Base-by-base conservation (phyloP, 92 coral and sea anemone species). In the Umimayanthus chanpuru region DNA sequence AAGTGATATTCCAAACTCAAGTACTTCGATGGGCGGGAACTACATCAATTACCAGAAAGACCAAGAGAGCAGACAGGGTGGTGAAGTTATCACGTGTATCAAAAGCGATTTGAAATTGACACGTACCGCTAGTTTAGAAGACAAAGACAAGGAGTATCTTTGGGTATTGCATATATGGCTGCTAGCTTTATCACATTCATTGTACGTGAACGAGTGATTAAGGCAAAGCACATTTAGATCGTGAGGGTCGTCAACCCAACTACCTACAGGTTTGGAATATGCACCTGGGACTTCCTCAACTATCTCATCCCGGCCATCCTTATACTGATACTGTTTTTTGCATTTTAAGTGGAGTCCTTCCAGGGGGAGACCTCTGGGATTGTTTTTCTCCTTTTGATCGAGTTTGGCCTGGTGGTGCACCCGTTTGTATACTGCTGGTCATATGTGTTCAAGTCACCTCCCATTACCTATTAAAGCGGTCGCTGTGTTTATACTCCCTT, bases 171-270 rank as follows among this genome's bases (percentile, higher is more conserved):
- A n/a, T n/a, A n/a, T n/a, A n/a, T n/a, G n/a, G n/a, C n/a, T n/a
- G n/a, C n/a, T n/a, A n/a, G n/a, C n/a, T n/a, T n/a, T n/a, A n/a
- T n/a, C n/a, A n/a, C n/a, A n/a, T n/a, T n/a, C n/a, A n/a, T n/a
- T n/a, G n/a, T n/a, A n/a, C n/a, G n/a, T n/a, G n/a, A n/a, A n/a
- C n/a, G n/a, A n/a, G n/a, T n/a, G n/a, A n/a, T n/a, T n/a, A n/a
- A 97, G 99, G 98, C 99, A 44, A 97, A 97, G 81, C 99, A 97
- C 81, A 93, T 97, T 50, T 98, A 97, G 90, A 93, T 97, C 79
- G 98, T 97, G 56, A 97, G 99, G 82, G 99, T 98, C 9, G 99
- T 97, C 77, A 98, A 97, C 86, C 91, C 95, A 18, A 49, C 95
- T 66, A 93, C 95, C 65, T 97, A 94, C 93, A 95, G 99, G 99